Evolutionary conservation across 1,140 invertebrate genomes (phyloP).

Genomic region (Lethrus apterus): DNA sequence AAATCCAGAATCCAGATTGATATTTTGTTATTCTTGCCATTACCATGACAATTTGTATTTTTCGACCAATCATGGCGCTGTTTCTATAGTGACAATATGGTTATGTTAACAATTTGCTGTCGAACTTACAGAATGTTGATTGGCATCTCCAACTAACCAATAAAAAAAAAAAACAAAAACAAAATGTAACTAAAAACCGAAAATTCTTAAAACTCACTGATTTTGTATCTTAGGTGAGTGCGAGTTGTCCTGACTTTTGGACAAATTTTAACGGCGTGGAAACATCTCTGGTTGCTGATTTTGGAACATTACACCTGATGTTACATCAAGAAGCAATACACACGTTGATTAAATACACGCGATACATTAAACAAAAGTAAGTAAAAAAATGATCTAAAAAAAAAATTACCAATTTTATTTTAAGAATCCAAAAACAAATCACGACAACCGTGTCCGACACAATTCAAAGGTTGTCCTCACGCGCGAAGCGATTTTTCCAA

Average conservation of each 20-base stretch:
- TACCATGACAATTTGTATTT: too few relatives aligned
- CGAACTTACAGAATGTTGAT: too few relatives aligned
- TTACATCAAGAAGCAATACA: conserved; percentile 67
- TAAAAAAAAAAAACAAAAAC: too few relatives aligned
- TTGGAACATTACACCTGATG: conserved; percentile 54
- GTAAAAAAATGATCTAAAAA: not conserved
- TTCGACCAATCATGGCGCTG: too few relatives aligned
- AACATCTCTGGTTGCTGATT: conserved; percentile 65
- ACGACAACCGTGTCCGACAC: not conserved
- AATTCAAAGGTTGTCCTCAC: conserved; percentile 4
- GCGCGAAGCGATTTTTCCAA: conserved; percentile 26
- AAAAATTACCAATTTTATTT: not conserved
- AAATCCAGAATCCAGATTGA: too few relatives aligned
- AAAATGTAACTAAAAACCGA: too few relatives aligned
- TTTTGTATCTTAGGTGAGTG: conserved; percentile 61
- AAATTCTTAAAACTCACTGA: too few relatives aligned
- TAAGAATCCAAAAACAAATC: conserved; percentile 13
- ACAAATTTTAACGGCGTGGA: conserved; percentile 74
- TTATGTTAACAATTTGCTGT: too few relatives aligned
- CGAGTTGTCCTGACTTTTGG: conserved; percentile 77
- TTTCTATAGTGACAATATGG: too few relatives aligned
- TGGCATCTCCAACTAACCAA: too few relatives aligned
- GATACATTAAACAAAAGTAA: conserved; percentile 37
- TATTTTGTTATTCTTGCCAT: too few relatives aligned
- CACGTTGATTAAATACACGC: conserved; percentile 58